These are phyloP conservation scores for Eledone cirrhosa DNA, from an alignment of 2,888 invertebrate genomes.

Conservation along the genomic window DNA sequence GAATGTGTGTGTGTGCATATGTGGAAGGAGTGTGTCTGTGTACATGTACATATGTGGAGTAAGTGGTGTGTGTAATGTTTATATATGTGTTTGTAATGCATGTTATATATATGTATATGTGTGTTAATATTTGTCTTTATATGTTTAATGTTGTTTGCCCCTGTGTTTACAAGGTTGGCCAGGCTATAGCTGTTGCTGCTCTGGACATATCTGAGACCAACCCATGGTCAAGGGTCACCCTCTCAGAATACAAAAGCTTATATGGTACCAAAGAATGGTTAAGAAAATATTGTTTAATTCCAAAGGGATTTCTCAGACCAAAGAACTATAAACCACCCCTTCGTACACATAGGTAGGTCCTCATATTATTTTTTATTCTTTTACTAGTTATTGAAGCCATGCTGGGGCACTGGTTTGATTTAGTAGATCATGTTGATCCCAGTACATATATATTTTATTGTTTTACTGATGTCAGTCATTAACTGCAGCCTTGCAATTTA, in stretches of 20 bases:
- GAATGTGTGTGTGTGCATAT: no score
- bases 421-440: neutral
- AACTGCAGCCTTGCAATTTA: neutral
- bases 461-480: neutral
- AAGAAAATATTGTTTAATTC: slow-evolving; percentile 43
- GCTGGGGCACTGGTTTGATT: neutral
- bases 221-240: slow-evolving; percentile 82
- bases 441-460: neutral
- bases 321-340: neutral
- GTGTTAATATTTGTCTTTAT: no score
- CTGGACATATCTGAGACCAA: slow-evolving; percentile 83
- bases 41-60: no score
- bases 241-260: slow-evolving; percentile 72
- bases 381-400: neutral
- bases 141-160: neutral
- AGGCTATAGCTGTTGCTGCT: slow-evolving; percentile 83
- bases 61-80: no score
- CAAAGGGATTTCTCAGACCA: slow-evolving; percentile 27
- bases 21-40: no score
- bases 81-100: no score
- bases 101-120: no score
- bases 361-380: neutral
- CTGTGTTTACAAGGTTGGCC: slow-evolving; percentile 75
- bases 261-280: slow-evolving; percentile 61
- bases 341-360: slow-evolving; percentile 4